Base-by-base conservation (phyloP, 2,888 invertebrate species). In the Eudasyphora cyanicolor region DNA sequence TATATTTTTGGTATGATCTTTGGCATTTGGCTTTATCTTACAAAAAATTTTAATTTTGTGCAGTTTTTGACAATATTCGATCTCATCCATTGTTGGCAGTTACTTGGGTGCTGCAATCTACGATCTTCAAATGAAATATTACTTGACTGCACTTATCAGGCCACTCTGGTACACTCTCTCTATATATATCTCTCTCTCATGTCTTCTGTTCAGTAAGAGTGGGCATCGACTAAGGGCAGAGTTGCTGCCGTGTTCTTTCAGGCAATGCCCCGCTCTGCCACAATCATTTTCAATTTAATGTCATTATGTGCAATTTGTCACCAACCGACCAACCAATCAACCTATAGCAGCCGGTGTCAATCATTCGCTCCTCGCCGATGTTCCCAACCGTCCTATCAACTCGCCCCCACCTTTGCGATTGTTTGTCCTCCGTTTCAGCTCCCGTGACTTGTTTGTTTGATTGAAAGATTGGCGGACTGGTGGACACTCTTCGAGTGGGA, bases 281-380 rank as follows among this genome's bases (percentile, higher is more conserved):
- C 89, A 90, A 90, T 90, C 90, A 89, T 89, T 91, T 91, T 90
- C 90, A 90, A 90, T 90, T 90, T 88, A 87, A 88, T 89, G 88
- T 91, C 91, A 91, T 90, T 90, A 90, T 88, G 89, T 88, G 90
- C 91, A 90, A 90, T 90, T 90, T 90, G 91, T 90, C 91, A 90
- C 88, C 90, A 88, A n/a, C n/a, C n/a, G n/a, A n/a, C n/a, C n/a
- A n/a, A n/a, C n/a, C n/a, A n/a, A n/a, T n/a, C n/a, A n/a, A 79
- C 57, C 35, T 49, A 54, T n/a, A 54, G 35, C n/a, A 51, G 77
- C 54, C 45, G 32, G 64, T 49, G 78, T 80, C 82, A 85, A 76
- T 82, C 82, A 82, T 73, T 76, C 75, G 75, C 17, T 45, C 14
- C 78, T 69, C 69, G 49, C 42, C 19, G 1, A 29, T 57, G 42